Evolutionary conservation across 2,113 vertebrate genomes (phyloP).

Genomic region (Vulpes ferrilata): DNA sequence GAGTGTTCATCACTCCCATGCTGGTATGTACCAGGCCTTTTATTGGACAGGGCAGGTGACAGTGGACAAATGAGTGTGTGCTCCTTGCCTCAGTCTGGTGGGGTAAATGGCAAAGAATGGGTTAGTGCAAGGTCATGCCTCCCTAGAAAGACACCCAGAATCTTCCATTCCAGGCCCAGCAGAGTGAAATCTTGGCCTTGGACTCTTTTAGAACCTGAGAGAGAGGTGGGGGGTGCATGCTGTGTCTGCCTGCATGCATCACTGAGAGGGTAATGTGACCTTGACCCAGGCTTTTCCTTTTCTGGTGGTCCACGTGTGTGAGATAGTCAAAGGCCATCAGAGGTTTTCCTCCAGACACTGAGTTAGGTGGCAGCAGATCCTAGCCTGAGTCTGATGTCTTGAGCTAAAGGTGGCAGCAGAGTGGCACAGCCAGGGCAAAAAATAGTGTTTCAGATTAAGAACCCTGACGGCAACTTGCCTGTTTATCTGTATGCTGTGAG

Average conservation of each 20-base stretch:
- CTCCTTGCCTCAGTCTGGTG: background rate
- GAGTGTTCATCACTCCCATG: background rate
- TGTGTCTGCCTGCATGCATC: rapidly evolving
- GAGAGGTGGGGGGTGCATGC: background rate
- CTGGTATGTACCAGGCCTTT: background rate
- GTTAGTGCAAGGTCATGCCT: background rate
- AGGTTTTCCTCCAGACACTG: background rate
- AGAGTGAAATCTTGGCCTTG: background rate
- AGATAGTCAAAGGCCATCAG: background rate
- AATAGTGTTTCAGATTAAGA: background rate
- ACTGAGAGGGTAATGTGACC: background rate
- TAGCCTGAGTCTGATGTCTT: background rate
- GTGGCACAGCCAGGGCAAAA: background rate
- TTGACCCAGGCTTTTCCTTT: background rate
- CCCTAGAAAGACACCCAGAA: background rate
- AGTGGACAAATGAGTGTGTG: background rate
- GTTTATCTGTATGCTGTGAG: background rate
- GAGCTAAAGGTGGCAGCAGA: background rate
- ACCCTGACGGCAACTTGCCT: no score
- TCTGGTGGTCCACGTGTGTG: background rate
- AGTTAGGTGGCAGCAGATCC: background rate
- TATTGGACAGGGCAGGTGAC: background rate
- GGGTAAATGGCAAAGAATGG: background rate
- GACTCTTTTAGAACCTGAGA: background rate
- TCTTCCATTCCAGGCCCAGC: background rate